Base-by-base conservation (phyloP, 2,797 vertebrate species). In the Phylloscopus collybita region DNA sequence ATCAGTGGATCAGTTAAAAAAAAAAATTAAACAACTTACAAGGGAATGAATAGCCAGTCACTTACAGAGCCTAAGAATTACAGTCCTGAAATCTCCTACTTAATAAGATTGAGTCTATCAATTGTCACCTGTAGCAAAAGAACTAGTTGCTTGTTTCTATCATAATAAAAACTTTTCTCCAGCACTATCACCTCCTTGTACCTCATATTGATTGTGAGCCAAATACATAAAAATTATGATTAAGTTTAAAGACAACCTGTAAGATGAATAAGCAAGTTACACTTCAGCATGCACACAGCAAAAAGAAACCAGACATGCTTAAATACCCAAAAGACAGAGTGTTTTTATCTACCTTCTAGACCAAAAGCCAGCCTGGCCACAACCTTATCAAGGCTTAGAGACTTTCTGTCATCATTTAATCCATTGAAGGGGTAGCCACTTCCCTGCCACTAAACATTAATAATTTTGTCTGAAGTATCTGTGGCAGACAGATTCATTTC, bases 401-500 rank as follows among this genome's bases (percentile, higher is more conserved):
- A 96, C 94, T 95, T 30, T 84, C 83, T 96, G 80, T 92, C 97
- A 95, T 97, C 88, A 89, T 95, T 97, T 94, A 97, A 42, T 70
- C 40, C 32, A 85, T 10, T 51, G 88, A 89, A 71, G 16, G 82
- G 42, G 69, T 47, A 96, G 85, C 84, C 92, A 92, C 92, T 95
- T 94, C 65, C 50, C 95, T 93, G 92, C 94, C 80, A 92, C 94
- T 93, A 92, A 96, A 89, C 93, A 88, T 97, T 94, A 96, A 95
- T 95, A 96, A 97, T 92, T 95, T 71, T 95, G 88, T 94, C 95
- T 94, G 79, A 95, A 96, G 82, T 88, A 93, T 96, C 91, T 88
- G 89, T 91, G 79, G 90, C 96, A 97, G 96, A 97, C 97, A 88
- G 95, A 97, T 97, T 96, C 65, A 95, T 97, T 97, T 97, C 93